A percentile compares a stretch with the other conserved stretches of the same genome.
These are phyloP conservation scores for Catostylus mosaicus DNA, from an alignment of 30 jellyfish, hydroid and myxozoan genomes.

Conservation along the genomic window DNA sequence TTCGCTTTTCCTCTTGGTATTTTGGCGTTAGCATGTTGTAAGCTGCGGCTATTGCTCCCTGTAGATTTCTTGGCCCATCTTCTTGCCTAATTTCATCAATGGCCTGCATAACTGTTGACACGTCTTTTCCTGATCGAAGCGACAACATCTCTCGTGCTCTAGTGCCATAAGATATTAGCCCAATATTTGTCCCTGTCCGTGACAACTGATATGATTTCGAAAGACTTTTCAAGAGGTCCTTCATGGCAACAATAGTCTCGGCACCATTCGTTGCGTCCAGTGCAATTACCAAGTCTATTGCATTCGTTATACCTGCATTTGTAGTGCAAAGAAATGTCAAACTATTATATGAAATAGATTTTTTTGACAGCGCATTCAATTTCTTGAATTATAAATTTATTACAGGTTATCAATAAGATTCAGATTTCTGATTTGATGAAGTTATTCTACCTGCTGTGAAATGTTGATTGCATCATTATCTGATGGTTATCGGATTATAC, in stretches of 20 bases:
- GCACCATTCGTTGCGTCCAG: constrained; percentile 54
- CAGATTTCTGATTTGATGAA: no score
- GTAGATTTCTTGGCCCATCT: constrained; percentile 42
- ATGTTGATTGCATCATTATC: no score
- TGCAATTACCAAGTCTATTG: constrained; percentile 45
- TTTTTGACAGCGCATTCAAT: no score
- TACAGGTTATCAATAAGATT: no score
- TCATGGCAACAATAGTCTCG: background rate
- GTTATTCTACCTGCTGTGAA: no score
- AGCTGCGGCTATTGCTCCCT: background rate
- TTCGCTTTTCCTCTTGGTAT: background rate
- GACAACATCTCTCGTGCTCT: constrained; percentile 5
- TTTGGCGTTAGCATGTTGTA: background rate
- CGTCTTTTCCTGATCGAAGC: background rate
- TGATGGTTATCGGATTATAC: no score
- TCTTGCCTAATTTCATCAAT: background rate
- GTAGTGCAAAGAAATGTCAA: background rate
- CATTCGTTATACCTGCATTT: constrained; percentile 27
- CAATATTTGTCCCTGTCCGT: constrained; percentile 11
- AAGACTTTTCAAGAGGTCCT: constrained; percentile 17
- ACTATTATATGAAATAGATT: no score
- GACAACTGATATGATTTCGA: constrained; percentile 21
- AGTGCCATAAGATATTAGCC: constrained; percentile 36
- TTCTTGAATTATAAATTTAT: no score
- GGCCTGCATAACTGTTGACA: background rate